These are phyloP conservation scores for Salticus scenicus DNA, from an alignment of 2,888 invertebrate genomes.

Conservation along the genomic window DNA sequence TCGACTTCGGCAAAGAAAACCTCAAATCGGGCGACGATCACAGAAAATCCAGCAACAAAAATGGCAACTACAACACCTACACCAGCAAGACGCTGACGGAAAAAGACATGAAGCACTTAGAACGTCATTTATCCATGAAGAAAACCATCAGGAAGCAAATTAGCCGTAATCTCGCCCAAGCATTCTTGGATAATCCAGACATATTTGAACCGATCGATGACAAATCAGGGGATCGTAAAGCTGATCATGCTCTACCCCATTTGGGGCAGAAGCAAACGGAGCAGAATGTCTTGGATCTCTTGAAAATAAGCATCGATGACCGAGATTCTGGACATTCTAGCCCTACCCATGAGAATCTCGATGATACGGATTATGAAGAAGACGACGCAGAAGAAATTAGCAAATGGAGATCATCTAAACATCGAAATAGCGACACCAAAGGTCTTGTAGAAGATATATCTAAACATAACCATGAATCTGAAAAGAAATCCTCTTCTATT, in stretches of 20 bases:
- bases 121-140: conserved; percentile 89
- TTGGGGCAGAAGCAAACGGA: conserved; percentile 21
- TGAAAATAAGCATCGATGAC: conserved; percentile 64
- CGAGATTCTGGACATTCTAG: conserved; percentile 66
- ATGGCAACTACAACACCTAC: conserved; percentile 55
- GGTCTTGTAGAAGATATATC: conserved; percentile 41
- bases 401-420: conserved; percentile 22
- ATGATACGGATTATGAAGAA: conserved; percentile 28
- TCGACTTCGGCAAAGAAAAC: conserved; percentile 31
- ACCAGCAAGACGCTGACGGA: conserved; percentile 71
- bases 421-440: conserved; percentile 57
- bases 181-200: conserved; percentile 69
- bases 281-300: conserved; percentile 64
- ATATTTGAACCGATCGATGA: conserved; percentile 50
- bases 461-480: conserved; percentile 7
- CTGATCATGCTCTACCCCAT: conserved; percentile 30
- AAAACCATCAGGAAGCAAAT: conserved; percentile 90
- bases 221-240: conserved; percentile 25
- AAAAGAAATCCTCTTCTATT: conserved; percentile 46
- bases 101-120: conserved; percentile 82
- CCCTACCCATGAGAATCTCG: conserved; percentile 46
- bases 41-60: conserved; percentile 18
- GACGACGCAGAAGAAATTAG: conserved; percentile 25
- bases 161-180: conserved; percentile 86
- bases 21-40: background rate